phyloP scores from a whole-genome alignment of 2,888 invertebrate genomes.

The Schizaphis graminum region DNA sequence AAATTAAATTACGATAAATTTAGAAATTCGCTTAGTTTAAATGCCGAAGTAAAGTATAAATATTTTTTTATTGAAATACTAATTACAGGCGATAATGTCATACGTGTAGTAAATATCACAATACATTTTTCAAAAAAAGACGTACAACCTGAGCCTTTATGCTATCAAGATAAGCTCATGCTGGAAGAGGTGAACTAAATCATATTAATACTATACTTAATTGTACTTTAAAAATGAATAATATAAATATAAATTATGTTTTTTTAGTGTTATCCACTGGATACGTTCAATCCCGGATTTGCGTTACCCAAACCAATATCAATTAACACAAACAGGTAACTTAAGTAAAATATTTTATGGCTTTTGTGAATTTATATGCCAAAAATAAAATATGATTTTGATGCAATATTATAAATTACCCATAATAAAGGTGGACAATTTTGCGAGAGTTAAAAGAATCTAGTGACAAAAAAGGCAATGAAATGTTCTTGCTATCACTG shows the following conservation, averaged over 20 bases:
- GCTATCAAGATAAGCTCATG: slow-evolving; percentile 63
- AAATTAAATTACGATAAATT: not conserved
- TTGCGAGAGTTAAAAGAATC: slow-evolving; percentile 58
- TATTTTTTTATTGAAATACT: not conserved
- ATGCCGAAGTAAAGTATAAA: not conserved
- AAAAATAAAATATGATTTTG: not conserved
- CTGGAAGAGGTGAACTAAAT: slow-evolving; percentile 50
- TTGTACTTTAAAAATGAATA: not conserved
- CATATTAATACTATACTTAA: not conserved
- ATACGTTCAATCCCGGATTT: slow-evolving; percentile 37
- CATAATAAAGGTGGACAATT: slow-evolving; percentile 56
- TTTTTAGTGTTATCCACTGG: slow-evolving; percentile 54
- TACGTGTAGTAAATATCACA: slow-evolving; percentile 60
- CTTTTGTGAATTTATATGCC: not conserved
- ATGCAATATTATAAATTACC: not conserved
- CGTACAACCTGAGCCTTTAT: slow-evolving; percentile 48
- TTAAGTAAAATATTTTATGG: not conserved
- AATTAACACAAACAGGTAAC: slow-evolving; percentile 60
- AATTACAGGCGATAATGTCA: slow-evolving; percentile 50
- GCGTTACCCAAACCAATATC: slow-evolving; percentile 58
- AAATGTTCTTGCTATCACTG: slow-evolving; percentile 56
- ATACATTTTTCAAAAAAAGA: slow-evolving; percentile 63
- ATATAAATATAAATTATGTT: not conserved
- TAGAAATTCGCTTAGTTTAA: not conserved
- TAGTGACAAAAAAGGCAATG: slow-evolving; percentile 59